Conservation (phyloP, 2,888 invertebrate species). For the Sinohyriopsis cumingii region DNA sequence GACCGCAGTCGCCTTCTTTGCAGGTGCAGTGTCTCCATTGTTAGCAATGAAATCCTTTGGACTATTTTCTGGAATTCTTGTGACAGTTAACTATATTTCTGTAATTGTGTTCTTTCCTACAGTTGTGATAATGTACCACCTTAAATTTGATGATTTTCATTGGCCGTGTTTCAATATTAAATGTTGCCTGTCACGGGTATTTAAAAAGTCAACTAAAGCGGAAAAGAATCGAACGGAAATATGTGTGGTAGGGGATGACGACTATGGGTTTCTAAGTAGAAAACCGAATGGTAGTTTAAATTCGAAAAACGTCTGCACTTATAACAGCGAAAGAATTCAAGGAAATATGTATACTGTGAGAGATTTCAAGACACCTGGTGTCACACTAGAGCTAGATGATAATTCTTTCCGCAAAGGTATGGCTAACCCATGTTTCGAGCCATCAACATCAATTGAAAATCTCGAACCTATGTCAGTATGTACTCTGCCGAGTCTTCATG, state of each 20-base stretch:
- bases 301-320: conserved; percentile 3
- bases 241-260: neutral
- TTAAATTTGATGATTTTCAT: conserved; percentile 37
- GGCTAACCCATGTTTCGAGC: too few species aligned
- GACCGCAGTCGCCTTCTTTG: conserved; percentile 53
- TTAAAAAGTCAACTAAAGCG: neutral
- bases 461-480: too few species aligned
- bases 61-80: conserved; percentile 53
- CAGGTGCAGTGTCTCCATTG: conserved; percentile 53
- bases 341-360: too few species aligned
- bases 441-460: too few species aligned
- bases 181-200: neutral
- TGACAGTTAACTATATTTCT: conserved; percentile 56
- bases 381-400: too few species aligned
- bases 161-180: conserved; percentile 30
- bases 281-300: conserved; percentile 15
- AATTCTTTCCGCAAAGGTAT: too few species aligned
- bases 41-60: conserved; percentile 61
- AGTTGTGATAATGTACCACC: conserved; percentile 48
- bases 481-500: too few species aligned
- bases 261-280: neutral
- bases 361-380: too few species aligned
- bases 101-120: conserved; percentile 55
- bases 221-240: neutral
- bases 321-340: too few species aligned